phyloP scores from a whole-genome alignment of 2,113 vertebrate species.

The Oreochromis tanganicae region DNA sequence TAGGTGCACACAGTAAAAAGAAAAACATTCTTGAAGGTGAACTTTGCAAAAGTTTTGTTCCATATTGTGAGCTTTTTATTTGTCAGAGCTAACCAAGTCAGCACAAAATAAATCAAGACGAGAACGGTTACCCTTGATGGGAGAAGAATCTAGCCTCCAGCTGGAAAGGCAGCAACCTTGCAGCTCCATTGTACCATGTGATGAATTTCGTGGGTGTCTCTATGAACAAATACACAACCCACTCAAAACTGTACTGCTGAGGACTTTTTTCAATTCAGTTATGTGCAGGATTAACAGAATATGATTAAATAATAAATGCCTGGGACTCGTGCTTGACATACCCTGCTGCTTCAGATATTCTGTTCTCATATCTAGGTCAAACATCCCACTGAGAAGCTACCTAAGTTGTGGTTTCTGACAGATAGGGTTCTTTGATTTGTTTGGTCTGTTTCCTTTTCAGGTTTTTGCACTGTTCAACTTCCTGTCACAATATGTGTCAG shows the following conservation, averaged over 20 bases:
- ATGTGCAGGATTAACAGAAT: slow-evolving; percentile 6
- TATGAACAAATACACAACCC: neutral
- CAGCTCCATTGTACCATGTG: neutral
- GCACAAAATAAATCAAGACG: slow-evolving; percentile 4
- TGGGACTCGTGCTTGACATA: neutral
- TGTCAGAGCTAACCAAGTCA: neutral
- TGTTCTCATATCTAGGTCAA: slow-evolving; percentile 34
- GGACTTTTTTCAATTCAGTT: neutral
- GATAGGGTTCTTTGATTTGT: slow-evolving; percentile 12
- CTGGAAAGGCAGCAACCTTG: neutral
- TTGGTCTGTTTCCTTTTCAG: neutral
- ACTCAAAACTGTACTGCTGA: neutral
- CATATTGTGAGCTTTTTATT: neutral
- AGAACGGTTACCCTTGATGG: neutral
- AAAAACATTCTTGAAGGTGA: slow-evolving; percentile 1
- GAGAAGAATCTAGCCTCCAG: neutral
- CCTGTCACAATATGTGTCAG: neutral
- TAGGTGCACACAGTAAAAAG: neutral
- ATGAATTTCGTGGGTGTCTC: neutral
- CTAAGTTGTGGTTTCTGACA: slow-evolving; percentile 3
- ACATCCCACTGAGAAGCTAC: slow-evolving; percentile 16
- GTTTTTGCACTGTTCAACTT: neutral
- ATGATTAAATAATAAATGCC: neutral
- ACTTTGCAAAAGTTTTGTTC: neutral
- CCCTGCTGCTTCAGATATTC: slow-evolving; percentile 6